Base-by-base conservation (phyloP, 1,140 invertebrate genomes). In the Polypedilum vanderplanki region DNA sequence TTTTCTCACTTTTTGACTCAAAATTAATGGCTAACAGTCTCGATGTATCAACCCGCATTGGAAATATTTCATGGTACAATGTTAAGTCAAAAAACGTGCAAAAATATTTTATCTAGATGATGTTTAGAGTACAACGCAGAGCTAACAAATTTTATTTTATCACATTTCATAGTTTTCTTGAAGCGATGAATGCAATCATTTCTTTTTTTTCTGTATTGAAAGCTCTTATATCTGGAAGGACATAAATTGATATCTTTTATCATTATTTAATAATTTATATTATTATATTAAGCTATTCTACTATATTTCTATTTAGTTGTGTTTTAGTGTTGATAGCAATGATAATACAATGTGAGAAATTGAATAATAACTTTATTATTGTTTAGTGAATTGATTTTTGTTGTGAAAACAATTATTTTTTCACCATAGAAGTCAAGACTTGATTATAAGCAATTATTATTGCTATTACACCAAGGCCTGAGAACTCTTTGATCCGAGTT, bases 1-100 rank as follows among this genome's bases (percentile, higher is more conserved):
- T 57, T n/a, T 57, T 57, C 3, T 57, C 12, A 57, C 46, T 57
- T n/a, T 57, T 57, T 57, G 46, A 12, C 4, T 57, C 46, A n/a
- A 57, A 57, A 57, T 57, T 57, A 4, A 15, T 57, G 12, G 10
- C 9, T 15, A n/a, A 15, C 15, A 57, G 46, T 3, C 0, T 12
- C 12, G 46, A 57, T 15, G n/a, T 57, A 1, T 57, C 46, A 57
- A 57, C 46, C 3, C 46, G 46, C n/a, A 57, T 57, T 15, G 46
- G 46, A n/a, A 57, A 57, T 57, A 57, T 57, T 57, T 57, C 46
- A 57, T 57, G 46, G 46, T 57, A 57, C 12, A 57, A 57, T 57
- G 15, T 57, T 12, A 57, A 57, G 12, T 57, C 46, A 12, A 57
- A 1, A n/a, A 57, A n/a, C 3, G n/a, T 57, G n/a, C 12, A 57